Evolutionary conservation across 1,140 invertebrate genomes (phyloP).

Genomic region (Laupala kohalensis): DNA sequence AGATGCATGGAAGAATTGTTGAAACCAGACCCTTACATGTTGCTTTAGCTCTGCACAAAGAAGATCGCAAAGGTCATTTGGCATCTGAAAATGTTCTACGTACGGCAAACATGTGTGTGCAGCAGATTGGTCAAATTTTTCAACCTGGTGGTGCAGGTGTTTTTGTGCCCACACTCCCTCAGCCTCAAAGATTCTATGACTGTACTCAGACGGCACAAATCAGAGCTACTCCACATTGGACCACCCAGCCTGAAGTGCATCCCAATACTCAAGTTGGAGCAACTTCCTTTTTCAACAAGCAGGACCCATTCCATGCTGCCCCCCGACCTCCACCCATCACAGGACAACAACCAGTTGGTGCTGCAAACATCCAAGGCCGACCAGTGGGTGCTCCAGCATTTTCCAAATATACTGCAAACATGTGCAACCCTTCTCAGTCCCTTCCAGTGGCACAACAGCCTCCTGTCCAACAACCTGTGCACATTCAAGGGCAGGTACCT

Average conservation of each 20-base stretch:
- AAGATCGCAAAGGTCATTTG: constrained; percentile 94
- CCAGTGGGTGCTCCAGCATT: constrained; percentile 48
- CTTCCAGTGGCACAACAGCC: constrained; percentile 30
- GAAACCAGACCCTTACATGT: constrained; percentile 96
- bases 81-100: constrained; percentile 96
- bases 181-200: constrained; percentile 75
- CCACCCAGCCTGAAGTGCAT: constrained; percentile 61
- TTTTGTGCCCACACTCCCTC: constrained; percentile 82
- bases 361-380: constrained; percentile 30
- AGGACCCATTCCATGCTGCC: constrained; percentile 38
- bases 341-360: constrained; percentile 47
- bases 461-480: constrained; percentile 47
- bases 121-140: constrained; percentile 78
- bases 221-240: constrained; percentile 77
- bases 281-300: constrained; percentile 53
- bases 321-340: constrained; percentile 38
- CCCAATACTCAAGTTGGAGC: constrained; percentile 54
- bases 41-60: constrained; percentile 94
- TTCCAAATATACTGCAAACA: constrained; percentile 65
- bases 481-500: constrained; percentile 84
- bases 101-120: constrained; percentile 90
- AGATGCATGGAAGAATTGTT: constrained; percentile 96
- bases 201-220: constrained; percentile 78
- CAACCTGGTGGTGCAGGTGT: constrained; percentile 70
- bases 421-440: constrained; percentile 31